Conservation (phyloP, 2,888 invertebrate genomes). For the Lycocerus yunnanus region DNA sequence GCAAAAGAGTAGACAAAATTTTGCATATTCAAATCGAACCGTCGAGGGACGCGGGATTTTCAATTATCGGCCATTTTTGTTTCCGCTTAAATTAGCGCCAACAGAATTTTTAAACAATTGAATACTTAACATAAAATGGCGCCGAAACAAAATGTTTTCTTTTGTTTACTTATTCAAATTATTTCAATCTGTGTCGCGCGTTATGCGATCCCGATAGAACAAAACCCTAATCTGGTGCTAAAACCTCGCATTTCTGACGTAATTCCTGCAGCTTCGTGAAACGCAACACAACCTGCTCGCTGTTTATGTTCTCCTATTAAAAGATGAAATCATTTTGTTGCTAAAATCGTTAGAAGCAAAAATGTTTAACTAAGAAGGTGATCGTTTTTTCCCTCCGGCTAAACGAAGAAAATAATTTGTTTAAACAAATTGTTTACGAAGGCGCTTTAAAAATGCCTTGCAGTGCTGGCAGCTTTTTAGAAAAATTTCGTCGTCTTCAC, state of each 20-base stretch:
- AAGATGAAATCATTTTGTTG: neutral
- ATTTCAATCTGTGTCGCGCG: neutral
- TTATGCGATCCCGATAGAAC: neutral
- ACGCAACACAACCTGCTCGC: neutral
- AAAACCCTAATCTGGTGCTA: neutral
- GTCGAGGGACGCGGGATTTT: neutral
- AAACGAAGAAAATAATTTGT: neutral
- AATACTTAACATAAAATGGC: too few relatives aligned
- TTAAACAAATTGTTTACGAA: neutral
- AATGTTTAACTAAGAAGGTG: neutral
- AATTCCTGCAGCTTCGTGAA: neutral
- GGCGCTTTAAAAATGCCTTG: neutral
- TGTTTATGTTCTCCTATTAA: neutral
- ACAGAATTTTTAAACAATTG: neutral
- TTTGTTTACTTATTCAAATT: neutral
- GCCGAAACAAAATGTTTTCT: neutral
- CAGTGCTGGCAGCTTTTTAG: neutral
- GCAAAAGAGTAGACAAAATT: neutral
- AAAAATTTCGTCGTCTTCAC: neutral
- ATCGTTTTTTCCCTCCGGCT: neutral
- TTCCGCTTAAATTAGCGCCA: neutral
- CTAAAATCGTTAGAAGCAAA: neutral
- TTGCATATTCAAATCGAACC: neutral
- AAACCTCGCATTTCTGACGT: neutral
- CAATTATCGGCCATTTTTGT: neutral